Conservation (phyloP, 2,888 invertebrate species). For the Drosophila buzzatii region DNA sequence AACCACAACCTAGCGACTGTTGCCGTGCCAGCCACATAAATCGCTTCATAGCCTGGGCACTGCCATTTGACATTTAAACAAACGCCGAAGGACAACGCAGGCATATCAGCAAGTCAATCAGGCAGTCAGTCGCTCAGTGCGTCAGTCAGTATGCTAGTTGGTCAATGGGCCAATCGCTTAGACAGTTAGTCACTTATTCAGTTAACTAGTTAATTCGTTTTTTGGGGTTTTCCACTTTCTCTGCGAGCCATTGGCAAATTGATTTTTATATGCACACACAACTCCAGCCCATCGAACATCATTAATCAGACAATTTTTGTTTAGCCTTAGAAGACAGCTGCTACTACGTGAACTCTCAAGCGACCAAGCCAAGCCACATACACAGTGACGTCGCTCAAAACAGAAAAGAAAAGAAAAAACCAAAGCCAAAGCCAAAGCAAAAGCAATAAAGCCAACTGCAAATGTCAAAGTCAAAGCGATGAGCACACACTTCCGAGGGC, state of each 20-base stretch:
- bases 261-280: conserved; percentile 44
- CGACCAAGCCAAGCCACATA: not conserved
- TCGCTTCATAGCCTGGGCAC: conserved; percentile 27
- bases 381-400: conserved; percentile 35
- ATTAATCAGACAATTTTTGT: conserved; percentile 55
- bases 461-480: conserved; percentile 61
- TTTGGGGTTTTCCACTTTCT: conserved; percentile 46
- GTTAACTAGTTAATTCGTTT: conserved; percentile 16
- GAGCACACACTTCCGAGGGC: not conserved
- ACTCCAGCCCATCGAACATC: conserved; percentile 45
- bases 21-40: conserved; percentile 62
- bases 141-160: conserved; percentile 14
- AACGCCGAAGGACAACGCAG: conserved; percentile 58
- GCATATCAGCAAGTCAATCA: conserved; percentile 39
- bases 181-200: conserved; percentile 15
- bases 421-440: not conserved
- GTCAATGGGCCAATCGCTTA: conserved; percentile 14
- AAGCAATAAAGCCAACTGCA: conserved; percentile 30
- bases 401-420: not conserved
- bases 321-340: conserved; percentile 39
- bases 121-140: conserved; percentile 31
- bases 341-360: conserved; percentile 28
- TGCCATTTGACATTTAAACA: conserved; percentile 70
- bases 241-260: conserved; percentile 45
- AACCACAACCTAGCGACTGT: conserved; percentile 5